These are phyloP conservation scores for Catostylus mosaicus DNA, from an alignment of 30 jellyfish, hydroid and myxozoan genomes.

Conservation along the genomic window DNA sequence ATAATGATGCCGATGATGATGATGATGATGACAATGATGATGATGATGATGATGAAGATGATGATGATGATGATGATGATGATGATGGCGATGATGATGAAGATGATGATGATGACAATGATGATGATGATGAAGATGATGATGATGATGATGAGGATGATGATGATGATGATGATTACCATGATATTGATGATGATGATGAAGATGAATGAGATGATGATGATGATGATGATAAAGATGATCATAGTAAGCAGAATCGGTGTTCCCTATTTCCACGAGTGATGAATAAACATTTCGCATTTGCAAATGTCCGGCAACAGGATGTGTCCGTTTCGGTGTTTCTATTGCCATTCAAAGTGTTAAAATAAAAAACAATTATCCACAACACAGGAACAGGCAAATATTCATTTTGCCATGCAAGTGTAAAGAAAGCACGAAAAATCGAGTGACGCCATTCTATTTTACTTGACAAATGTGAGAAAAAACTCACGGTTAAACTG, in stretches of 20 bases:
- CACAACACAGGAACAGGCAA: not conserved
- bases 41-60: not conserved
- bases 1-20: not conserved
- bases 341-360: not conserved
- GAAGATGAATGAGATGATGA: too few species aligned
- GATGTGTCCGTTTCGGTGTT: conserved; percentile 1
- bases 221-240: too few species aligned
- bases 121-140: not conserved
- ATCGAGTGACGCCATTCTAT: conserved; percentile 8
- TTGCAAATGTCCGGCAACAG: not conserved
- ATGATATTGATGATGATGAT: too few species aligned
- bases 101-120: not conserved
- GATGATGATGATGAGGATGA: not conserved
- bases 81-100: conserved; percentile 1
- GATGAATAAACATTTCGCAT: not conserved
- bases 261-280: too few species aligned
- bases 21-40: not conserved
- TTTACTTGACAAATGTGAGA: conserved; percentile 33
- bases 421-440: not conserved
- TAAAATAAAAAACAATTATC: not conserved
- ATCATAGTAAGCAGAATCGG: too few species aligned
- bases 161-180: too few species aligned
- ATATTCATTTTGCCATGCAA: not conserved
- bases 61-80: not conserved
- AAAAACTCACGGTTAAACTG: conserved; percentile 26